These are phyloP conservation scores for Perizoma affinitatum DNA, from an alignment of 2,888 invertebrate species.

Conservation along the genomic window DNA sequence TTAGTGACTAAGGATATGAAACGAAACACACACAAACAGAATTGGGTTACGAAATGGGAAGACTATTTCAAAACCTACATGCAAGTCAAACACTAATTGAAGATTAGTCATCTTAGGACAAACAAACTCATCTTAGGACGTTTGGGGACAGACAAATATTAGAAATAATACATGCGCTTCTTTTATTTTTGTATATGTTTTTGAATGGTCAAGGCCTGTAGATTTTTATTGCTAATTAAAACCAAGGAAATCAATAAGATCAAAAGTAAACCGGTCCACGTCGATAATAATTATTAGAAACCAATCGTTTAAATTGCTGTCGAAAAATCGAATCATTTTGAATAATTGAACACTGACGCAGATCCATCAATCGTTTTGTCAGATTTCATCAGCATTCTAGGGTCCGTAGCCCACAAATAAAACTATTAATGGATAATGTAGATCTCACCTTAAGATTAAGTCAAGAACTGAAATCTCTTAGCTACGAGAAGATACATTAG, in stretches of 20 bases:
- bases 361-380: too few species aligned
- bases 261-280: constrained; percentile 9
- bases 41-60: background rate
- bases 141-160: too few species aligned
- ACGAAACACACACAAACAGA: too few species aligned
- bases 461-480: constrained; percentile 30
- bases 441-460: background rate
- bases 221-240: constrained; percentile 5
- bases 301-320: background rate
- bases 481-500: constrained; percentile 33
- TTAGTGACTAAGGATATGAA: background rate
- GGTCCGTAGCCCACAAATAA: too few species aligned
- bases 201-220: background rate
- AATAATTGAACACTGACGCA: too few species aligned
- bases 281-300: constrained; percentile 21
- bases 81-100: background rate
- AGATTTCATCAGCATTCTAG: too few species aligned
- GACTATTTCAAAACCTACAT: background rate
- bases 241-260: constrained; percentile 10
- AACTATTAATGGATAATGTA: too few species aligned
- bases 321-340: too few species aligned
- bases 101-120: too few species aligned
- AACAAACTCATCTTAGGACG: too few species aligned
- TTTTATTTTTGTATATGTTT: background rate
- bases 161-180: too few species aligned